phyloP scores from a whole-genome alignment of 2,797 vertebrate species.

The Benthosema pterotum region DNA sequence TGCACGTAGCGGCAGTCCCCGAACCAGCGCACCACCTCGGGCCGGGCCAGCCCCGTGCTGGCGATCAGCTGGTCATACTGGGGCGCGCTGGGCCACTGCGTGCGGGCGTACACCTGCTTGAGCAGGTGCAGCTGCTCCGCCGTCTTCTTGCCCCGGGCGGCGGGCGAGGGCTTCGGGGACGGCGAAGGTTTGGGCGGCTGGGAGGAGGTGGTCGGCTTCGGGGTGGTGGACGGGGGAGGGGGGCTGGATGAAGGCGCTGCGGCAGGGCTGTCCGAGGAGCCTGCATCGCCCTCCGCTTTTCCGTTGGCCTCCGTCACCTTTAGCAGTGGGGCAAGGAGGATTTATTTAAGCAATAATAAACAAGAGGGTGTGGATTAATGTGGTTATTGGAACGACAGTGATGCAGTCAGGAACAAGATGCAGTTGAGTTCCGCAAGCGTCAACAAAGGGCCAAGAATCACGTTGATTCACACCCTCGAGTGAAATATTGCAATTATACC shows the following conservation, averaged over 20 bases:
- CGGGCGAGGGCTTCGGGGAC: conserved; percentile 62
- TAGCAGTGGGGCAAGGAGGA: conserved; percentile 67
- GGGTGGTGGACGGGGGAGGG: conserved; percentile 28
- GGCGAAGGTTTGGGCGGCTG: conserved; percentile 37
- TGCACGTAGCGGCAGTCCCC: conserved; percentile 94
- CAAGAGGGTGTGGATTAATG: no score
- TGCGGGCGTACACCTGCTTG: conserved; percentile 92
- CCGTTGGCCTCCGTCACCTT: conserved; percentile 92
- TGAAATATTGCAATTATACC: no score
- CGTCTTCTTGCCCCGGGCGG: conserved; percentile 87
- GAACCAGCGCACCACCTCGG: conserved; percentile 97
- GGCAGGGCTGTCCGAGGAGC: conserved; percentile 18
- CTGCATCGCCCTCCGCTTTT: conserved; percentile 77
- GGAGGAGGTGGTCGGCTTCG: conserved; percentile 56
- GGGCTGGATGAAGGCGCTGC: conserved; percentile 39
- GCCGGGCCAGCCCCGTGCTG: conserved; percentile 86
- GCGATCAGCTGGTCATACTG: conserved; percentile 91
- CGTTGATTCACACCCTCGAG: no score
- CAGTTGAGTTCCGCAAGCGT: no score
- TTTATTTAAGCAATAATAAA: no score
- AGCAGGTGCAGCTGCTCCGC: conserved; percentile 92
- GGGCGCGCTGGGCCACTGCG: conserved; percentile 91
- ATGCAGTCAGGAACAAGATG: no score
- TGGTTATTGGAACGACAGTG: no score
- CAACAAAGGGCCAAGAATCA: no score